phyloP scores from a whole-genome alignment of 2,113 vertebrate species.

The Nematolebias whitei region DNA sequence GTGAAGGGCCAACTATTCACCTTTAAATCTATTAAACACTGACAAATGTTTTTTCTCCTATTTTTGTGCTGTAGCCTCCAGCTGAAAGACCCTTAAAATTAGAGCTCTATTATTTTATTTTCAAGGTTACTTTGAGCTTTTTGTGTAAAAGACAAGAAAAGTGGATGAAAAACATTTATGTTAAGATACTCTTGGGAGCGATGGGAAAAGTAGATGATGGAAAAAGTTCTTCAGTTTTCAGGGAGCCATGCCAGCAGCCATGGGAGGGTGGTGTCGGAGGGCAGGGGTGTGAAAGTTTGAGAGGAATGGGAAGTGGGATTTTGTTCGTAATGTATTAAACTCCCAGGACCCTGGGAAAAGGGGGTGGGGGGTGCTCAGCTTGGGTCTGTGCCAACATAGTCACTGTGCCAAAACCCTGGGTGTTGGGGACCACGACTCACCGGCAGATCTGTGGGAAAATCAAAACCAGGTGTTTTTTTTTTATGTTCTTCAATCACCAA shows the following conservation, averaged over 20 bases:
- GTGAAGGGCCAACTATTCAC: slow-evolving; percentile 49
- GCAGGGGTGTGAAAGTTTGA: slow-evolving; percentile 62
- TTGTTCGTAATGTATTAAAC: slow-evolving; percentile 76
- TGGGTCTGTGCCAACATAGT: slow-evolving; percentile 77
- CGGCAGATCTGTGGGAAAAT: slow-evolving; percentile 74
- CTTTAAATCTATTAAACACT: slow-evolving; percentile 65
- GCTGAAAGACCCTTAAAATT: too few species aligned
- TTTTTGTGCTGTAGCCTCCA: too few species aligned
- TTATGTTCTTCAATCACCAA: slow-evolving; percentile 3
- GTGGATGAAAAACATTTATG: not conserved
- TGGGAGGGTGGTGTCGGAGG: slow-evolving; percentile 34
- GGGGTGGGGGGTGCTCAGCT: slow-evolving; percentile 52
- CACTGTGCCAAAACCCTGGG: slow-evolving; percentile 72
- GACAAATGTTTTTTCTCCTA: slow-evolving; percentile 36
- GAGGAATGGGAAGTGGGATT: slow-evolving; percentile 80
- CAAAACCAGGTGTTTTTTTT: slow-evolving; percentile 58
- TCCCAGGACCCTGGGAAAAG: slow-evolving; percentile 73
- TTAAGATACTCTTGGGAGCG: slow-evolving; percentile 25
- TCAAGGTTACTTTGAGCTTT: not conserved
- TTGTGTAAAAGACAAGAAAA: not conserved
- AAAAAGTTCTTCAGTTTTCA: slow-evolving; percentile 58
- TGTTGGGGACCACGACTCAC: slow-evolving; percentile 56
- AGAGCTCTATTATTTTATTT: not conserved
- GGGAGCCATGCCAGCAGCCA: slow-evolving; percentile 56
- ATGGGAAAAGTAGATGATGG: slow-evolving; percentile 50